A percentile compares a stretch with the other conserved stretches of the same genome.
These are phyloP conservation scores for Thyatira batis DNA, from an alignment of 2,888 invertebrate species.

Conservation along the genomic window DNA sequence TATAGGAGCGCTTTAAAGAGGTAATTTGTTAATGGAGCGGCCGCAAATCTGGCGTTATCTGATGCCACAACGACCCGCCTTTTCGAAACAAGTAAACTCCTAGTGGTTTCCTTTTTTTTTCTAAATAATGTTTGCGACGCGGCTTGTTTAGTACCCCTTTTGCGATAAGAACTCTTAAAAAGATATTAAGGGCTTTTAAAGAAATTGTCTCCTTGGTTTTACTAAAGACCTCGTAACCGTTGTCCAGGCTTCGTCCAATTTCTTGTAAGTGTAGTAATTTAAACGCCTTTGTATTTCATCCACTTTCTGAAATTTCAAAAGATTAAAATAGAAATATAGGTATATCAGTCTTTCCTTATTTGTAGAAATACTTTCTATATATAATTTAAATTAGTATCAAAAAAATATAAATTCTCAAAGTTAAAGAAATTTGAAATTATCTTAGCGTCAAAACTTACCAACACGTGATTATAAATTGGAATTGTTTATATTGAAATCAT, in stretches of 20 bases:
- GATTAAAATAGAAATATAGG: no score
- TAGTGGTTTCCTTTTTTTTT: conserved; percentile 63
- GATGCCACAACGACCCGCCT: conserved; percentile 69
- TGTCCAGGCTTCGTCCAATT: conserved; percentile 21
- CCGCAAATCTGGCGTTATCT: conserved; percentile 77
- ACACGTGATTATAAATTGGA: background rate
- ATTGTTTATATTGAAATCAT: background rate
- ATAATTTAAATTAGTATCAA: no score
- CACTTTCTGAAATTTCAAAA: background rate
- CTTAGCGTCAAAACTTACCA: background rate
- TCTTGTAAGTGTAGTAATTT: conserved; percentile 8
- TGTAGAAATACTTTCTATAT: no score
- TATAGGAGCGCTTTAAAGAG: conserved; percentile 52
- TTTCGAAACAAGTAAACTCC: conserved; percentile 76
- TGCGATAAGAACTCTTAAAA: conserved; percentile 74
- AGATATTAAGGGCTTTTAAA: conserved; percentile 75
- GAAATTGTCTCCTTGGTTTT: conserved; percentile 62
- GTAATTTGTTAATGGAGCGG: conserved; percentile 77
- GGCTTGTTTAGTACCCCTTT: conserved; percentile 72
- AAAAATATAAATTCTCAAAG: no score
- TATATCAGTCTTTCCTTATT: background rate
- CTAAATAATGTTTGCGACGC: conserved; percentile 71
- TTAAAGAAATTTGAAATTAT: no score
- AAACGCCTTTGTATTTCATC: background rate
- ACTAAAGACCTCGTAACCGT: conserved; percentile 32